Conservation (phyloP, 1,140 invertebrate species). For the Anoplolepis gracilipes region DNA sequence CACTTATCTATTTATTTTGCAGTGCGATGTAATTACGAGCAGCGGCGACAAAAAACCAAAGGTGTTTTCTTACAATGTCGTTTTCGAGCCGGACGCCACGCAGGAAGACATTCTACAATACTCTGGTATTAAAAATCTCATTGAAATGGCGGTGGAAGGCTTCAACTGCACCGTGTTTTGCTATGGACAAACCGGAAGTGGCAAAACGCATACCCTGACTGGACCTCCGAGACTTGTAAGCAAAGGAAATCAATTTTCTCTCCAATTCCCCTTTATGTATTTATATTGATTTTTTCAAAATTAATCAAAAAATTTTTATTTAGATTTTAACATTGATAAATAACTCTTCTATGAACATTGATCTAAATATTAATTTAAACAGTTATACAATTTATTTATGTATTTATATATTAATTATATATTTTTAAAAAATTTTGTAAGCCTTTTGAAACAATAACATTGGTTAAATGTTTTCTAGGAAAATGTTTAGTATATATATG, state of each 20-base stretch:
- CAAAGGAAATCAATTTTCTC: slow-evolving; percentile 9
- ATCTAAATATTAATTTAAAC: too few relatives aligned
- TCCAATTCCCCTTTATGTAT: slow-evolving; percentile 60
- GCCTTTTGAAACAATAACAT: not conserved
- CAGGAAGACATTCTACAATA: slow-evolving; percentile 94
- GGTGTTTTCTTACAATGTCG: slow-evolving; percentile 94
- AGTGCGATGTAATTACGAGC: slow-evolving; percentile 67
- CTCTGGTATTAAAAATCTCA: slow-evolving; percentile 93
- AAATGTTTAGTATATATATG: too few relatives aligned
- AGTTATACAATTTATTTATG: too few relatives aligned
- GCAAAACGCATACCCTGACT: slow-evolving; percentile 98
- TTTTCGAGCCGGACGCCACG: slow-evolving; percentile 94
- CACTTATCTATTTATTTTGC: slow-evolving; percentile 11
- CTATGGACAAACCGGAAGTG: slow-evolving; percentile 98
- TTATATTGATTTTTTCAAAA: not conserved
- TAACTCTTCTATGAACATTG: not conserved
- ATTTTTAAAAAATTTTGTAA: not conserved
- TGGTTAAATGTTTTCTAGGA: not conserved
- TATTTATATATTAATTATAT: not conserved
- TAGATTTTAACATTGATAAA: not conserved
- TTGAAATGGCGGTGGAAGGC: slow-evolving; percentile 97
- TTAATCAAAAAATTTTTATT: not conserved
- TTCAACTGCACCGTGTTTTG: slow-evolving; percentile 97
- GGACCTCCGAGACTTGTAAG: slow-evolving; percentile 94
- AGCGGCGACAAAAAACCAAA: slow-evolving; percentile 89